Evolutionary conservation across 2,113 vertebrate genomes (phyloP).

Genomic region (Callipepla squamata): DNA sequence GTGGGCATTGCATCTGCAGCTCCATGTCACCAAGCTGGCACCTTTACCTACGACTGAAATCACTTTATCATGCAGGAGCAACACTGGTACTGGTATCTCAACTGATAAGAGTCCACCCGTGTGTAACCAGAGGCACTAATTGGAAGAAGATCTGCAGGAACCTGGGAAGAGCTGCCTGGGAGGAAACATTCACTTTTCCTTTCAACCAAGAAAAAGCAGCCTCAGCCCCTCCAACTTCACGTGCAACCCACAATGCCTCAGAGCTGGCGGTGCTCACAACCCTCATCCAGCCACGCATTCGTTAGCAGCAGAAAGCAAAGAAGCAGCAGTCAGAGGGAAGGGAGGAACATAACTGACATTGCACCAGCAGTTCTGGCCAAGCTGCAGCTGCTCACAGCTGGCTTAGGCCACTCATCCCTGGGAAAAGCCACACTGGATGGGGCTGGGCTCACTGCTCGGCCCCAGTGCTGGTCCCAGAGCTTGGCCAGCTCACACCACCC

Average conservation of each 20-base stretch:
- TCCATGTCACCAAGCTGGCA: fast-evolving
- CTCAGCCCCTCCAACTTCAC: neutral
- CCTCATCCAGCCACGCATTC: neutral
- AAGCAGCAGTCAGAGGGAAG: neutral
- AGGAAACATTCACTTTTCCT: neutral
- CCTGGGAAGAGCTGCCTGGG: conserved; percentile 9
- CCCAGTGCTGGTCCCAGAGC: no score
- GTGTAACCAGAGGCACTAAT: neutral
- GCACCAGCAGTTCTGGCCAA: neutral
- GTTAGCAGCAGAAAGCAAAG: neutral
- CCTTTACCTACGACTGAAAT: neutral
- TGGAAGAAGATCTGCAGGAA: conserved; percentile 43
- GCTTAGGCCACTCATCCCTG: fast-evolving
- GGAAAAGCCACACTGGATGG: neutral
- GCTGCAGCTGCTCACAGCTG: neutral
- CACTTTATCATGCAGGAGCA: neutral
- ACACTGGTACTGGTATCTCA: no score
- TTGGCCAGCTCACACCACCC: neutral
- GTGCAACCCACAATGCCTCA: neutral
- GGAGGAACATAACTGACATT: neutral
- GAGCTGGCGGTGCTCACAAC: neutral
- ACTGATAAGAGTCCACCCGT: neutral
- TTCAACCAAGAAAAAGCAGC: neutral
- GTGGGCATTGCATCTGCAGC: neutral
- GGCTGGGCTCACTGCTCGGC: neutral